A percentile compares a stretch with the other conserved stretches of the same genome.
phyloP scores from a whole-genome alignment of 2,888 invertebrate genomes.

The Lasiommata megera region DNA sequence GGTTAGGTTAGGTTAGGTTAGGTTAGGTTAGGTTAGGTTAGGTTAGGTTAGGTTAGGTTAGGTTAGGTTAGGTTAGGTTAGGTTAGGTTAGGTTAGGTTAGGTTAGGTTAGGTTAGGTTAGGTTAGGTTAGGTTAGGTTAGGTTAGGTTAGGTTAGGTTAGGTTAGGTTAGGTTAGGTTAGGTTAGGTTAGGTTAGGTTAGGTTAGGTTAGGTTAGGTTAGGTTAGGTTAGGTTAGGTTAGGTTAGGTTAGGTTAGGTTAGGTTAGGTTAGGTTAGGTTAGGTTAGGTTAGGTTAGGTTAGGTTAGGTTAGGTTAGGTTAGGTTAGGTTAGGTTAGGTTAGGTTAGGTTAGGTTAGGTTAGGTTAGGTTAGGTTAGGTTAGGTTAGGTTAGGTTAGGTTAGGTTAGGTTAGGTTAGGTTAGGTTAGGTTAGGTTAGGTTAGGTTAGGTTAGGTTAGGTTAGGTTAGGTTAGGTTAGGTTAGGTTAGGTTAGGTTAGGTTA shows the following conservation, averaged over 20 bases:
- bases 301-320: constrained; percentile 30
- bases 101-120: constrained; percentile 36
- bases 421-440: constrained; percentile 30
- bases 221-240: constrained; percentile 30
- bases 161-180: constrained; percentile 30
- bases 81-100: constrained; percentile 35
- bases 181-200: constrained; percentile 28
- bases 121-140: constrained; percentile 38
- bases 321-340: constrained; percentile 35
- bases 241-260: constrained; percentile 32
- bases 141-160: constrained; percentile 33
- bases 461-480: constrained; percentile 38
- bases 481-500: constrained; percentile 35
- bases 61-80: constrained; percentile 35
- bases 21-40: constrained; percentile 40
- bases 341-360: constrained; percentile 33
- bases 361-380: constrained; percentile 33
- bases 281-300: constrained; percentile 32
- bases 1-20: constrained; percentile 33
- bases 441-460: constrained; percentile 31
- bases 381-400: constrained; percentile 33
- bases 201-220: constrained; percentile 34
- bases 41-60: constrained; percentile 37
- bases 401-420: constrained; percentile 33
- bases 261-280: constrained; percentile 32